Evolutionary conservation across 1,140 invertebrate genomes (phyloP).

Genomic region (Dinothrombium tinctorium): DNA sequence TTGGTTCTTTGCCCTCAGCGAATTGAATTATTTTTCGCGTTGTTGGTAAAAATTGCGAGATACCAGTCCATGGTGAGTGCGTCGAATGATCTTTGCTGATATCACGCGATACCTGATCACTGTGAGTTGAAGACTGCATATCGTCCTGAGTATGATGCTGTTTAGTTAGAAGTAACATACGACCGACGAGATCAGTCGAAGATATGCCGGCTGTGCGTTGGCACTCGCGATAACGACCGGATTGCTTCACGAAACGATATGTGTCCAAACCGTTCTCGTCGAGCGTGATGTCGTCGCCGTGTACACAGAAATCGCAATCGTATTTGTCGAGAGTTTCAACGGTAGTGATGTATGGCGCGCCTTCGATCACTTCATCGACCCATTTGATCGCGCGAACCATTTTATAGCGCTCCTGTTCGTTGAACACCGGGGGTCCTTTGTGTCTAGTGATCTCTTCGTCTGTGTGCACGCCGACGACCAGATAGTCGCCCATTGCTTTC

Average conservation of each 20-base stretch:
- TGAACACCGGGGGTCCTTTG: constrained; percentile 97
- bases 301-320: constrained; percentile 95
- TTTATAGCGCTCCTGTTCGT: constrained; percentile 85
- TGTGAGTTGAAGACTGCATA: too few species aligned
- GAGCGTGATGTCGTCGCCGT: constrained; percentile 35
- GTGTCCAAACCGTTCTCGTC: constrained; percentile 20
- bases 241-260: constrained; percentile 42
- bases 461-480: constrained; percentile 92
- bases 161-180: constrained; percentile 82
- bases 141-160: constrained; percentile 51
- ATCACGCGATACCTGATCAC: constrained; percentile 15
- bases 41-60: constrained; percentile 90
- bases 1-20: constrained; percentile 70
- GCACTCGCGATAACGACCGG: constrained; percentile 76
- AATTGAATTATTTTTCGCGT: constrained; percentile 96
- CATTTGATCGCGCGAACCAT: constrained; percentile 99
- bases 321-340: constrained; percentile 88
- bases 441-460: constrained; percentile 90
- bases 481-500: constrained; percentile 61
- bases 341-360: constrained; percentile 90
- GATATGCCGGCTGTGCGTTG: constrained; percentile 63
- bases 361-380: constrained; percentile 91
- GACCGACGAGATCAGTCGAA: constrained; percentile 84
- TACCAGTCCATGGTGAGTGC: constrained; percentile 82
- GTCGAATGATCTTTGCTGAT: constrained; percentile 40